Base-by-base conservation (phyloP, 2,888 invertebrate genomes). In the Lepidocyrtinus sp. region DNA sequence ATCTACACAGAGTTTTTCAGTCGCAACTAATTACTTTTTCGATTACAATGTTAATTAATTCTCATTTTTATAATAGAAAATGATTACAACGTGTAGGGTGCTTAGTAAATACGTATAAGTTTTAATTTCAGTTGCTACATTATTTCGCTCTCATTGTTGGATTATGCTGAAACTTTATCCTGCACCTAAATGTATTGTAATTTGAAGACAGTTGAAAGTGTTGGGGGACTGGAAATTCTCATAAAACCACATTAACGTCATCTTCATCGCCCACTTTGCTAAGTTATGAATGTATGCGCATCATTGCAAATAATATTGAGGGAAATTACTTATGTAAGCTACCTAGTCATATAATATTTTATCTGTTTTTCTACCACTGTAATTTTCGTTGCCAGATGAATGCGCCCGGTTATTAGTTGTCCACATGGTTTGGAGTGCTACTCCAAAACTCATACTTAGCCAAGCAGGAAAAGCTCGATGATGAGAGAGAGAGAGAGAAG, bases 231-330 rank as follows among this genome's bases (percentile, higher is more conserved):
- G 36, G 5, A 12, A 12, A 36, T 12, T 36, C 36, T 64, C 62
- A 72, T 63, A 27, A 64, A 73, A 73, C 65, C 55, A 73, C 73
- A 73, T 65, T 17, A 73, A 73, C 64, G 73, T 73, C 73, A 65
- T 27, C 50, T 36, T 36, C 36, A 12, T 36, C 12, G 5, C 12
- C 36, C 36, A 36, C 12, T 36, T 36, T 36, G 36, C 36, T 5
- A 36, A 36, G 36, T 12, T 5, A 12, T 36, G n/a, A n/a, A n/a
- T 36, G 5, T 7, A 36, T 5, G 12, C 36, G 5, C 36, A 5
- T 36, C 36, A 36, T 36, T 7, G 36, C 36, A 36, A 36, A 36
- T 7, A 36, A 36, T 36, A 36, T 36, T 36, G 36, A 36, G 5
- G 36, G 36, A 12, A n/a, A 36, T 36, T 7, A 36, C 5, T 36